phyloP scores from a whole-genome alignment of 1,140 invertebrate genomes.

The Microvelia longipes region DNA sequence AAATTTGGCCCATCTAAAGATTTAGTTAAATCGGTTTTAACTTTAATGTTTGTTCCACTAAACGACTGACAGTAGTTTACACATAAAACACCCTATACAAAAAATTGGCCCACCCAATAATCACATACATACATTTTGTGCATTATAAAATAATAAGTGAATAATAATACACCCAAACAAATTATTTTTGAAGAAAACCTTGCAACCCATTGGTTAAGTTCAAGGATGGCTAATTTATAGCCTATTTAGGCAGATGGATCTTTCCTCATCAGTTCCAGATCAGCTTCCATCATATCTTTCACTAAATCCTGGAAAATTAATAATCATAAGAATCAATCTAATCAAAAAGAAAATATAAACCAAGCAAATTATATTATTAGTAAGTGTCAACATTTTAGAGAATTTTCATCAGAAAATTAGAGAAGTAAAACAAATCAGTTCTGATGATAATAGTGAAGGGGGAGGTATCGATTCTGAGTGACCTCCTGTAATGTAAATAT shows the following conservation, averaged over 20 bases:
- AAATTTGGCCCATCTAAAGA: too few species aligned
- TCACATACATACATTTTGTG: too few species aligned
- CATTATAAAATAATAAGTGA: too few species aligned
- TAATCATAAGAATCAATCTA: background rate
- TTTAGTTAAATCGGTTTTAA: too few species aligned
- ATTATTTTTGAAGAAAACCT: too few species aligned
- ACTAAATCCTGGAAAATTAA: conserved; percentile 54
- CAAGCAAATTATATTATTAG: background rate
- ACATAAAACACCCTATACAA: too few species aligned
- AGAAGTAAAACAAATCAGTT: background rate
- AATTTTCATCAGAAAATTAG: background rate
- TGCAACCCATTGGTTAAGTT: too few species aligned
- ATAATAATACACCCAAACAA: too few species aligned
- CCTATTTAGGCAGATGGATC: conserved; percentile 76
- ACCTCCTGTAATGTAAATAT: background rate
- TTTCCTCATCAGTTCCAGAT: conserved; percentile 79
- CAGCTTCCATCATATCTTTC: conserved; percentile 89
- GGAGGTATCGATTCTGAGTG: background rate
- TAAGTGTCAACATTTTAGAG: background rate
- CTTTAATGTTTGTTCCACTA: too few species aligned
- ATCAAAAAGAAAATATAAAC: background rate
- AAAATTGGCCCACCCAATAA: too few species aligned
- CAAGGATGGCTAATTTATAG: too few species aligned
- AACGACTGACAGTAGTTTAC: too few species aligned
- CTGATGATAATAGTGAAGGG: background rate